phyloP scores from a whole-genome alignment of 2,888 invertebrate species.

The Mayetiola destructor region DNA sequence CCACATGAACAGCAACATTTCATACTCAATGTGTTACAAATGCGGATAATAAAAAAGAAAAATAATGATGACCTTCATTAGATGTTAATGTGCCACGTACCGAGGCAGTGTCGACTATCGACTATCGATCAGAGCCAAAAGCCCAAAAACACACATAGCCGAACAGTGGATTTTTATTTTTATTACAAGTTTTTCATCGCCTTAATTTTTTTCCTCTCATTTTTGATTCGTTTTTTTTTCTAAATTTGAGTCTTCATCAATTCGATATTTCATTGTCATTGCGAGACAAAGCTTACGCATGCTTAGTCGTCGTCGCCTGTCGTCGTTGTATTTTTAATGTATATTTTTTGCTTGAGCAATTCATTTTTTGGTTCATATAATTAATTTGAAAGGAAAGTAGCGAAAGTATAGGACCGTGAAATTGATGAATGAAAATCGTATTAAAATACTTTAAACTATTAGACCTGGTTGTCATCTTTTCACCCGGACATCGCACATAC shows the following conservation, averaged over 20 bases:
- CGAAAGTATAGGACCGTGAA: slow-evolving; percentile 8
- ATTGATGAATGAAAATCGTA: slow-evolving; percentile 10
- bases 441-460: neutral
- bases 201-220: neutral
- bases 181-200: neutral
- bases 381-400: slow-evolving; percentile 7
- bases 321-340: too few species aligned
- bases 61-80: neutral
- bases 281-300: neutral
- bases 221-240: neutral
- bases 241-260: neutral
- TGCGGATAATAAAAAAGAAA: too few species aligned
- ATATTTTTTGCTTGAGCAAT: too few species aligned
- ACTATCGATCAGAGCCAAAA: too few species aligned
- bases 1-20: neutral
- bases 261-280: neutral
- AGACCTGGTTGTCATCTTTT: slow-evolving; percentile 2
- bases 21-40: neutral
- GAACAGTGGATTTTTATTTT: neutral
- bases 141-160: too few species aligned
- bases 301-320: too few species aligned
- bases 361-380: too few species aligned
- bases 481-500: neutral
- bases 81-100: neutral
- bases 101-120: too few species aligned